Evolutionary conservation across 2,797 vertebrate species (phyloP).

Genomic region (Ficedula albicollis): DNA sequence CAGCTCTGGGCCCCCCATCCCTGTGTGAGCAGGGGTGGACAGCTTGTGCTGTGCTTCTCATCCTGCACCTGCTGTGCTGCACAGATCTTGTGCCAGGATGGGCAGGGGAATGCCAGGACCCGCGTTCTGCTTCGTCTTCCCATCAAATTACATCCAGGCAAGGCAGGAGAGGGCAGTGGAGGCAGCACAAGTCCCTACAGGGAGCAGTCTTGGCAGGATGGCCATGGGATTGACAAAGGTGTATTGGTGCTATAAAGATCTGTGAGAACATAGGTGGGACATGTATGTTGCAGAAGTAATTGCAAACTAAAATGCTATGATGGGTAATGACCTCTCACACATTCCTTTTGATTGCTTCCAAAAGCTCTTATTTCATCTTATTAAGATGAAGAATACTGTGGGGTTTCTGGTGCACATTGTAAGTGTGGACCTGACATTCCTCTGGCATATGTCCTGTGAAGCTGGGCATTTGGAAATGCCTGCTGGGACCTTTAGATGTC

Average conservation of each 20-base stretch:
- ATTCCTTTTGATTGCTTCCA: not conserved
- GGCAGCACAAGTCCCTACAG: not conserved
- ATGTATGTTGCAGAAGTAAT: not conserved
- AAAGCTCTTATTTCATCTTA: not conserved
- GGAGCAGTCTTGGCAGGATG: not conserved
- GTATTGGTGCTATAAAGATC: not conserved
- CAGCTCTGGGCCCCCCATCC: too few relatives aligned
- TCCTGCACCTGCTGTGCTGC: not conserved
- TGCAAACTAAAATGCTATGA: not conserved
- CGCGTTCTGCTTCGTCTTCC: fast-evolving
- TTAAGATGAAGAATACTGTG: not conserved
- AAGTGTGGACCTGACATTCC: not conserved
- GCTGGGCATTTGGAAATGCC: not conserved
- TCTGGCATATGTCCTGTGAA: not conserved
- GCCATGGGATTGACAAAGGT: not conserved
- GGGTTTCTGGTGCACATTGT: not conserved
- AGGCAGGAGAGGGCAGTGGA: not conserved
- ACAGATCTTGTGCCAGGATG: not conserved
- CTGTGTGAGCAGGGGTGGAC: not conserved
- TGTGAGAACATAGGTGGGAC: not conserved
- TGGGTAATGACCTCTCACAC: not conserved
- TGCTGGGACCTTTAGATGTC: not conserved
- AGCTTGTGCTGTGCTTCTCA: fast-evolving
- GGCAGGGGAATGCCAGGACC: not conserved
- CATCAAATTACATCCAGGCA: not conserved